A percentile compares a stretch with the other conserved stretches of the same genome.
Conservation (phyloP, 2,888 invertebrate species). For the Mamestra brassicae region DNA sequence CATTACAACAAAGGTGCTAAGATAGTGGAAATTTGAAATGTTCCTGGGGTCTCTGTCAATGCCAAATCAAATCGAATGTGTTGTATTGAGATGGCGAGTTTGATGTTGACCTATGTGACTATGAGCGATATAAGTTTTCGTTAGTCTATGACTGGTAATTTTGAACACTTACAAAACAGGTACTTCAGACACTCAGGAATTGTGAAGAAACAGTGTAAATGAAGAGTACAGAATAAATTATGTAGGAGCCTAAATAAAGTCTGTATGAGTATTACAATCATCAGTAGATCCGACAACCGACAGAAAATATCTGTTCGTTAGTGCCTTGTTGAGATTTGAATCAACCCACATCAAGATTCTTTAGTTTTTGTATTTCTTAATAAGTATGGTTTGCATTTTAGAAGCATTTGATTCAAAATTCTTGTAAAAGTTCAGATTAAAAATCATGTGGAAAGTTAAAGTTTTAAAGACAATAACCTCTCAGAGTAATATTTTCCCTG, state of each 20-base stretch:
- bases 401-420: no score
- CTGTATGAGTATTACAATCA: background rate
- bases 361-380: no score
- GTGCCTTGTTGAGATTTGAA: no score
- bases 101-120: background rate
- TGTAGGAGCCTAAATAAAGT: background rate
- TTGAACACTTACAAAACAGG: background rate
- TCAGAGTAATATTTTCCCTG: background rate
- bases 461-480: background rate
- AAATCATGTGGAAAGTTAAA: background rate
- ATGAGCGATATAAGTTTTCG: no score
- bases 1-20: conserved; percentile 24
- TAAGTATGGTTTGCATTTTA: no score
- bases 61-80: background rate
- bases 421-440: no score
- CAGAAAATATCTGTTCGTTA: no score
- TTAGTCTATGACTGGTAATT: background rate
- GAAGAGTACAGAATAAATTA: no score
- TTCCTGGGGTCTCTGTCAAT: background rate
- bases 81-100: background rate
- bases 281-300: no score
- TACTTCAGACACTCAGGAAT: background rate
- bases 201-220: no score
- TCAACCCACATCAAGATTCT: no score
- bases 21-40: conserved; percentile 12